Evolutionary conservation across 2,113 vertebrate genomes (phyloP).

Genomic region (Rhea pennata): DNA sequence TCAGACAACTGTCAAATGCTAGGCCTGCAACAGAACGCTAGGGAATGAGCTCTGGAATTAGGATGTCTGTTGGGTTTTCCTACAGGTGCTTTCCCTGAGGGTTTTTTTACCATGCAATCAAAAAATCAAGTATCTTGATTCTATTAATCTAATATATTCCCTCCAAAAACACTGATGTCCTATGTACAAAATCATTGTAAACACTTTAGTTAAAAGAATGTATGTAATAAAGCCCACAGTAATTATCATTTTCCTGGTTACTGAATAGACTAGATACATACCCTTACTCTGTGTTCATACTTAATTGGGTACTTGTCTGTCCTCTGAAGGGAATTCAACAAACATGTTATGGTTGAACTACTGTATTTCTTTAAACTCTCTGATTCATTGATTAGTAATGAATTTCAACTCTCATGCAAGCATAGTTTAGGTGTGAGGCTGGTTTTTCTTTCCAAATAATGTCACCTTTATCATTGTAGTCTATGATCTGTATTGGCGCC

Average conservation of each 20-base stretch:
- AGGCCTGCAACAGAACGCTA: not conserved
- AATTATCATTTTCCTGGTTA: not conserved
- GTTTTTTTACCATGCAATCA: not conserved
- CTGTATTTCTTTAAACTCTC: not conserved
- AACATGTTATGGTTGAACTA: not conserved
- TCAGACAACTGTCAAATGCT: not conserved
- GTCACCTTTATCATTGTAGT: accelerated
- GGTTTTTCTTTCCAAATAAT: not conserved
- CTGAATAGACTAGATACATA: not conserved
- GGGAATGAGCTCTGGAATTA: not conserved
- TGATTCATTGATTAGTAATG: not conserved
- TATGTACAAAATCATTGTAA: not conserved
- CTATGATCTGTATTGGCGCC: not conserved
- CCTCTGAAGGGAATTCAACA: not conserved
- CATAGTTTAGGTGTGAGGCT: accelerated
- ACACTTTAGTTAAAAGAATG: not conserved
- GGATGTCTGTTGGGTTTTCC: not conserved
- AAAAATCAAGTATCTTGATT: not conserved
- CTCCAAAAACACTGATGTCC: not conserved
- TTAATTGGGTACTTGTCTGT: not conserved
- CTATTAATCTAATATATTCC: not conserved
- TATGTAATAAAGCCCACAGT: not conserved
- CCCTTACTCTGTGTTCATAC: not conserved
- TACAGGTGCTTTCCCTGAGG: not conserved
- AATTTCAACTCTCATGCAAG: not conserved